Evolutionary conservation across 2,888 invertebrate species (phyloP).

Genomic region (Amphipyra berbera): DNA sequence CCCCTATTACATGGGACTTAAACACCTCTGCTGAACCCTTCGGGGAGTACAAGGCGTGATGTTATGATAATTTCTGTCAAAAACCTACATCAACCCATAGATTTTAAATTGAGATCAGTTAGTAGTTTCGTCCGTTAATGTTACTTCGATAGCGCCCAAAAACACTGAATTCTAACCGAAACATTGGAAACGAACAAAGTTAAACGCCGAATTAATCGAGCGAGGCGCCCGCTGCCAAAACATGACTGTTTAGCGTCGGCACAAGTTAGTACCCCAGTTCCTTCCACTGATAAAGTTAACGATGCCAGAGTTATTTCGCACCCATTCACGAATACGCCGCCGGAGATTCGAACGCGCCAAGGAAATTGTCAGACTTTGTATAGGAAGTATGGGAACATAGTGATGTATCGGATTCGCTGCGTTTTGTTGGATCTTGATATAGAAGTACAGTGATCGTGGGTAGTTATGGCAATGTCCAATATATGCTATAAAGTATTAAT

Average conservation of each 20-base stretch:
- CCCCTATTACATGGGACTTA: too few relatives aligned
- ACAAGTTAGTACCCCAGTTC: conserved; percentile 43
- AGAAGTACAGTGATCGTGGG: too few relatives aligned
- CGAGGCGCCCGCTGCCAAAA: conserved; percentile 37
- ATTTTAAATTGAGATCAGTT: too few relatives aligned
- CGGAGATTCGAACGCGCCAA: conserved; percentile 38
- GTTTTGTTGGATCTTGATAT: not conserved
- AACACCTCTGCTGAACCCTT: too few relatives aligned
- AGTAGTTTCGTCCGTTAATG: too few relatives aligned
- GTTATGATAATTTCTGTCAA: too few relatives aligned
- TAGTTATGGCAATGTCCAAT: too few relatives aligned
- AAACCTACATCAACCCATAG: too few relatives aligned
- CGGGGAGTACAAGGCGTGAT: too few relatives aligned
- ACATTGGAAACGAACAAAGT: conserved; percentile 24
- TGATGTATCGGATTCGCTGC: not conserved
- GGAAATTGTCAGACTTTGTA: conserved; percentile 28
- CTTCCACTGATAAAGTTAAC: conserved; percentile 43
- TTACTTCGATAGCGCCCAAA: not conserved
- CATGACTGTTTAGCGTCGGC: conserved; percentile 29
- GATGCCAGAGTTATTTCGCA: conserved; percentile 33
- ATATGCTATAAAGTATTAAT: too few relatives aligned
- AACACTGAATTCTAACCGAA: conserved; percentile 7
- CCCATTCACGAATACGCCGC: conserved; percentile 14
- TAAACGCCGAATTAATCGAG: conserved; percentile 41
- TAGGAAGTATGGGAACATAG: conserved; percentile 5